Base-by-base conservation (phyloP, 1,140 invertebrate genomes). In the Drosophila nigromelanica region DNA sequence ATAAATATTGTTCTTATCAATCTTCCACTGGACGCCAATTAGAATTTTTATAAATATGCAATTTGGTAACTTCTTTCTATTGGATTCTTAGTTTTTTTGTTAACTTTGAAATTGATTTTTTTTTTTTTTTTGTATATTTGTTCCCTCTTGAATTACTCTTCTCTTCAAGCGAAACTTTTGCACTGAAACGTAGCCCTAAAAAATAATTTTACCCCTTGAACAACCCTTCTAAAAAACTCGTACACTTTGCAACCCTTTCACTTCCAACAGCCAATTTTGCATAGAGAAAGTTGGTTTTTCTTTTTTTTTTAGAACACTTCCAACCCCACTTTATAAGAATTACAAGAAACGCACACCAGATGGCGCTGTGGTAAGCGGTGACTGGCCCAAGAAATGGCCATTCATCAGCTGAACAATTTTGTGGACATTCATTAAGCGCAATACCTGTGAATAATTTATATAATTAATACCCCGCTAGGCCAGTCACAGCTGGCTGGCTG, bases 391-490 rank as follows among this genome's bases (percentile, higher is more conserved):
- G 5, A 11, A 55, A 3, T 27, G 5, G 27, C 27, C 27, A 27
- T 27, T 27, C 27, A 27, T 27, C 27, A 27, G 5, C 27, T 15
- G 10, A 30, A 42, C 37, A 50, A 81, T 72, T 87, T 87, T 42
- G 58, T 63, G 30, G 6, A 11, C 66, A 68, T 64, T 78, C 67
- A 81, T 82, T 82, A 73, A 48, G 51, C 47, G 43, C 37, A 81
- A 74, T 70, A 50, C 69, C 80, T 77, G 60, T 86, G 83, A 86
- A 87, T 86, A 87, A 82, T 86, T 85, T 86, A 76, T 87, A 78
- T 86, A 86, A 86, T 86, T 86, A 86, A 86, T 81, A 78, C 82
- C 79, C 81, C 78, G 83, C 78, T 67, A 78, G 50, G 78, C 67
- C 54, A 63, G 27, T 48, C 55, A 82, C 80, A 85, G 80, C 80